Conservation (phyloP, 2,797 vertebrate species). For the Erpetoichthys calabaricus region DNA sequence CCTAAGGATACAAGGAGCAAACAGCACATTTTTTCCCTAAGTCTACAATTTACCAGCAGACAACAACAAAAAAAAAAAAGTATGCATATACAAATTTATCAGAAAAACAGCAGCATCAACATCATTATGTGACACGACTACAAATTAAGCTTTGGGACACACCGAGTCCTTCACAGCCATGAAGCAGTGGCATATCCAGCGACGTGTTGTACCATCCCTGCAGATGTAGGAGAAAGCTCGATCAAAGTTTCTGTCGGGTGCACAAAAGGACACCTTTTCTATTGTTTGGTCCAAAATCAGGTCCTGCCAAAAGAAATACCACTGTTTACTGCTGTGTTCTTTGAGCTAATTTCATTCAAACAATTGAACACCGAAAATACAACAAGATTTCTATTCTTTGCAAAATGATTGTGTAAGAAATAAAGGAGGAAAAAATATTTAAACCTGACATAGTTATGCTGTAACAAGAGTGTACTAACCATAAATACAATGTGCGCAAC, state of each 20-base stretch:
- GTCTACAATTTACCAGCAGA: not conserved
- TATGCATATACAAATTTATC: too few species aligned
- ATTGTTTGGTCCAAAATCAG: slow-evolving; percentile 98
- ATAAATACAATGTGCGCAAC: too few species aligned
- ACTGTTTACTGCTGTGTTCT: too few species aligned
- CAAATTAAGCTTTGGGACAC: slow-evolving; percentile 25
- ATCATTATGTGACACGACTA: too few species aligned
- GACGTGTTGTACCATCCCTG: slow-evolving; percentile 88
- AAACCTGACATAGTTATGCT: too few species aligned
- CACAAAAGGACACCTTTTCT: slow-evolving; percentile 98
- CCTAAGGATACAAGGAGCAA: slow-evolving; percentile 44
- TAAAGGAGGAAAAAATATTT: not conserved
- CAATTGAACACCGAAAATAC: too few species aligned
- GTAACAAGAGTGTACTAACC: too few species aligned
- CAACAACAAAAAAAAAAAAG: not conserved
- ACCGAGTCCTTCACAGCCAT: slow-evolving; percentile 97
- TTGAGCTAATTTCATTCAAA: too few species aligned
- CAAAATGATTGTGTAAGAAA: not conserved
- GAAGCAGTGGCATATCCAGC: slow-evolving; percentile 98
- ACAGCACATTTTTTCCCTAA: not conserved
- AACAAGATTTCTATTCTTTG: too few species aligned
- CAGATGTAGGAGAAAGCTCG: slow-evolving; percentile 97
- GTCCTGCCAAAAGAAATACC: slow-evolving; percentile 48
- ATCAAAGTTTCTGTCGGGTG: slow-evolving; percentile 95
- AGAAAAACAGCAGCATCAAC: too few species aligned